phyloP scores from a whole-genome alignment of 2,113 vertebrate species.

The Podarcis muralis region DNA sequence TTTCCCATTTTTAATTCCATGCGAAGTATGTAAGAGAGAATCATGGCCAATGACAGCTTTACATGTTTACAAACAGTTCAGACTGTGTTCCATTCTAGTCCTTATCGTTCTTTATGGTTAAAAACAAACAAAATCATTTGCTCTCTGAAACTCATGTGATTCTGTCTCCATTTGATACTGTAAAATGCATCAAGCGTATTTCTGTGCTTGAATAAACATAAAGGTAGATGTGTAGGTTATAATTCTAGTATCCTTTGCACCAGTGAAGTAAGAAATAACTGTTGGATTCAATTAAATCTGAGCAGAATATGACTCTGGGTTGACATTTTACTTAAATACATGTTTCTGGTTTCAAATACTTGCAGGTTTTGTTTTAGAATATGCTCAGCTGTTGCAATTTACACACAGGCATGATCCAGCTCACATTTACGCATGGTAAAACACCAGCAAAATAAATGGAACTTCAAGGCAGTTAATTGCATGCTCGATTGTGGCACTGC shows the following conservation, averaged over 20 bases:
- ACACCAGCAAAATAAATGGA: neutral
- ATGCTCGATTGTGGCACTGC: neutral
- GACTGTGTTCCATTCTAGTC: neutral
- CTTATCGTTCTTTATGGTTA: neutral
- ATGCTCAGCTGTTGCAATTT: neutral
- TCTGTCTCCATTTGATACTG: neutral
- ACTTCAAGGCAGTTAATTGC: neutral
- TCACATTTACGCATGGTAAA: neutral
- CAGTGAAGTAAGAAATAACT: constrained; percentile 20
- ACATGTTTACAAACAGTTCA: neutral
- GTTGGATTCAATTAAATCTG: neutral
- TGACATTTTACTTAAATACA: constrained; percentile 6
- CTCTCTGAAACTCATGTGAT: neutral
- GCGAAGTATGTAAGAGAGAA: neutral
- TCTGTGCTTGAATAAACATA: neutral
- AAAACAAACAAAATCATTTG: neutral
- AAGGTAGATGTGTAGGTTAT: neutral
- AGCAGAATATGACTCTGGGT: neutral
- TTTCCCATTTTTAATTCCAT: neutral
- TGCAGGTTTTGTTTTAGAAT: neutral
- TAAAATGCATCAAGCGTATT: neutral
- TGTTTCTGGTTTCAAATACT: neutral
- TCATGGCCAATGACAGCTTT: neutral
- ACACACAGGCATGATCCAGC: neutral
- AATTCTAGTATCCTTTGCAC: constrained; percentile 3